Base-by-base conservation (phyloP, 2,113 vertebrate genomes). In the Maccullochella peelii region DNA sequence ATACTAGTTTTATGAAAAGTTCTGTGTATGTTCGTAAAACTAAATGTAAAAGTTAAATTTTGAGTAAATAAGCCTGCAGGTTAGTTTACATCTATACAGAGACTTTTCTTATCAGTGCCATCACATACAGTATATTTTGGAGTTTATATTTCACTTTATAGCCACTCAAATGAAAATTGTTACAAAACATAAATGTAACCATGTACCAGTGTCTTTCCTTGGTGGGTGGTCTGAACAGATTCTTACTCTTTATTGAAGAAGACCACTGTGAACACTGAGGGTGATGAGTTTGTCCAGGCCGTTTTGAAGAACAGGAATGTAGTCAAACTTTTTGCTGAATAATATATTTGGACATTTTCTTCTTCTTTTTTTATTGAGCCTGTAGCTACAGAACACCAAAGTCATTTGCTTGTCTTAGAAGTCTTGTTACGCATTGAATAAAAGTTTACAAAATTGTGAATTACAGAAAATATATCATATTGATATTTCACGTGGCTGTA, bases 381-480 rank as follows among this genome's bases (percentile, higher is more conserved):
- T 82, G 88, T 93, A 91, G 88, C 93, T 83, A 78, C 87, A 84
- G 71, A 92, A 93, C 92, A 94, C 95, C 95, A 96, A 96, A 95
- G 94, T 94, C 65, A 94, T 93, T 93, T 90, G 89, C 90, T 94
- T 91, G 89, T 95, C 79, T 91, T 89, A 73, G 88, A 91, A 77
- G 87, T 95, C 76, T 85, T 90, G 84, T 92, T 92, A 85, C 59
- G 70, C 88, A 88, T 87, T 80, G 47, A 93, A 90, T 87, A 82
- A 84, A 93, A 52, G 87, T 95, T 95, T 94, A 94, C 91, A 93
- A 72, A 92, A 82, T 91, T 94, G 94, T 95, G 90, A 94, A 88
- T 91, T 77, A 89, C 84, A 86, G 81, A 87, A 90, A 90, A 94
- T 95, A 96, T 96, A 96, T 96, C 95, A 96, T 95, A 96, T 96